phyloP scores from a whole-genome alignment of 2,797 vertebrate genomes.

The Hemitrygon akajei region DNA sequence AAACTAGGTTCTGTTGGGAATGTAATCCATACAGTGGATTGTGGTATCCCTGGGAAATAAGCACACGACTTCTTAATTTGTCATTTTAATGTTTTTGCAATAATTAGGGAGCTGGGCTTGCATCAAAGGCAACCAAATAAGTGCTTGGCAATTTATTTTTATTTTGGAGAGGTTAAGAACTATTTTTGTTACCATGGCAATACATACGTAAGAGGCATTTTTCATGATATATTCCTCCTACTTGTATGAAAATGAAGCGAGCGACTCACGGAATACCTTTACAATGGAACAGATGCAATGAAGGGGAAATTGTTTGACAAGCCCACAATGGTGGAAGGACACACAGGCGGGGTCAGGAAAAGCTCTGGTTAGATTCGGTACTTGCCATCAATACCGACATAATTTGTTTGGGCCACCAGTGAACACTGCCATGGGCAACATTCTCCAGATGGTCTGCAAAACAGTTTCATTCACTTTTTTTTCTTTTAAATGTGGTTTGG shows the following conservation, averaged over 20 bases:
- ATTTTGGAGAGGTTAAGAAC: neutral
- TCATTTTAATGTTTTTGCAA: neutral
- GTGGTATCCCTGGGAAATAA: neutral
- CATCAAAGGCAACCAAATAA: neutral
- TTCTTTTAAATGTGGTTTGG: too few relatives aligned
- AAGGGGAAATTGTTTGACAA: neutral
- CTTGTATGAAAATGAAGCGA: neutral
- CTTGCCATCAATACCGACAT: neutral
- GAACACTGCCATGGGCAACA: too few relatives aligned
- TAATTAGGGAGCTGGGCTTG: neutral
- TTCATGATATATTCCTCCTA: neutral
- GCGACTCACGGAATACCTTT: neutral
- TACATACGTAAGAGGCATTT: neutral
- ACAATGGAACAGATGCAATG: neutral
- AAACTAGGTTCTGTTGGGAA: neutral
- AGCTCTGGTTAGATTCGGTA: too few relatives aligned
- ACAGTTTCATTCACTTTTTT: too few relatives aligned
- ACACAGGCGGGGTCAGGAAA: too few relatives aligned
- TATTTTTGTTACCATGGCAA: neutral
- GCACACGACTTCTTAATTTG: neutral
- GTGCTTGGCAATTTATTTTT: neutral
- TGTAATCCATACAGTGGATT: neutral
- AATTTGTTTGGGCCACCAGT: too few relatives aligned
- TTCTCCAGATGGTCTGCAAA: too few relatives aligned
- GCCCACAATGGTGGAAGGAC: neutral